Percentiles rank a stretch among this genome's conserved stretches.
Evolutionary conservation across 2,888 invertebrate species (phyloP).

Genomic region (Pammene fasciana): DNA sequence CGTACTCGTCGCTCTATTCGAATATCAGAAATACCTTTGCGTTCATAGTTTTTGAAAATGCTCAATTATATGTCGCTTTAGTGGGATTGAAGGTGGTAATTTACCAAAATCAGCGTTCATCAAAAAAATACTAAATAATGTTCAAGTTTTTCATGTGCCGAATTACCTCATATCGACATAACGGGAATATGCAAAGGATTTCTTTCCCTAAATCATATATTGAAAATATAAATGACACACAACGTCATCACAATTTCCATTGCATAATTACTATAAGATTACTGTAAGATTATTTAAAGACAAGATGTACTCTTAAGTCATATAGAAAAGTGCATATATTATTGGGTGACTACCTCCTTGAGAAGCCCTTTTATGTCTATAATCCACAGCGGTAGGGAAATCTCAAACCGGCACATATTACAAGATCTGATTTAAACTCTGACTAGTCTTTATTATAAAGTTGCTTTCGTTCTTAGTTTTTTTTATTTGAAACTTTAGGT

Average conservation of each 20-base stretch:
- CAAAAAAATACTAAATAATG: background rate
- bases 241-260: background rate
- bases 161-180: conserved; percentile 12
- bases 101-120: background rate
- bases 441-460: conserved; percentile 55
- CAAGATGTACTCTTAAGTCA: too few relatives aligned
- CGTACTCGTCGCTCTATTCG: background rate
- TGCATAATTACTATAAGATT: background rate
- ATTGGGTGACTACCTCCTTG: too few relatives aligned
- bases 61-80: background rate
- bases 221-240: background rate
- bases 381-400: background rate
- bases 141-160: background rate
- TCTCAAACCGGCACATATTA: conserved; percentile 15
- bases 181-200: background rate
- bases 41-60: background rate
- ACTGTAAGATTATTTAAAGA: background rate
- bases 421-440: conserved; percentile 44
- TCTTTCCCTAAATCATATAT: background rate
- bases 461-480: conserved; percentile 49
- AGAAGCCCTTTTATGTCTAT: background rate
- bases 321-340: too few relatives aligned
- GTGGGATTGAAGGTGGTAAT: background rate
- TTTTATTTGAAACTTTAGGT: conserved; percentile 46
- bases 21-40: background rate